A percentile compares a stretch with the other conserved stretches of the same genome.
phyloP scores from a whole-genome alignment of 2,113 vertebrate genomes.

The Pachyramphus minor region DNA sequence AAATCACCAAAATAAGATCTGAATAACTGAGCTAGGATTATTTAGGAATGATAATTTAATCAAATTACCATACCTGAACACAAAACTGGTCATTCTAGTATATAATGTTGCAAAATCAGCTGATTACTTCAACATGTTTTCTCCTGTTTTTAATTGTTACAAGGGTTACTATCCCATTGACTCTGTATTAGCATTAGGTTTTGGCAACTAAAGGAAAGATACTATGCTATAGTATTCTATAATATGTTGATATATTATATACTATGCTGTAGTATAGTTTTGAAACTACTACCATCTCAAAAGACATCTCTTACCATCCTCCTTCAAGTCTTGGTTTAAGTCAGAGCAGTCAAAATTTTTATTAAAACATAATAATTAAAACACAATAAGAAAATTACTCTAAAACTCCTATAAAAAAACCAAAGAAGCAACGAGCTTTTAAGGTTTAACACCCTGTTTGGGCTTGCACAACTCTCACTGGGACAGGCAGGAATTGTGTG shows the following conservation, averaged over 20 bases:
- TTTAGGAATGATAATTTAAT: neutral
- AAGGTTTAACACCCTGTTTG: neutral
- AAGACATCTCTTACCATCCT: neutral
- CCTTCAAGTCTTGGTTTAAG: neutral
- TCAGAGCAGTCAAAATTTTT: neutral
- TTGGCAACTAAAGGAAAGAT: neutral
- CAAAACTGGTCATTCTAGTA: neutral
- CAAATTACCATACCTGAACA: neutral
- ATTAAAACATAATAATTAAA: neutral
- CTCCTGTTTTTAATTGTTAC: neutral
- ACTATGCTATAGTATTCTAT: neutral
- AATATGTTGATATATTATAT: neutral
- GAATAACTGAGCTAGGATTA: neutral
- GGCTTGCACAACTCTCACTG: neutral
- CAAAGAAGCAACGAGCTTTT: neutral
- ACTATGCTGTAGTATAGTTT: neutral
- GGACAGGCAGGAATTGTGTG: neutral
- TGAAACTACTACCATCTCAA: neutral
- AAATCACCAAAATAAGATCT: neutral
- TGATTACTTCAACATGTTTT: neutral
- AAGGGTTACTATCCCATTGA: neutral
- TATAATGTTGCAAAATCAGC: neutral
- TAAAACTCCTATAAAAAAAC: neutral
- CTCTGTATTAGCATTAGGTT: neutral
- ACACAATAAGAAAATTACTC: neutral